Percentiles rank a stretch among this genome's conserved stretches.
Conservation (phyloP, 2,888 invertebrate genomes). For the Drosophila lacicola region DNA sequence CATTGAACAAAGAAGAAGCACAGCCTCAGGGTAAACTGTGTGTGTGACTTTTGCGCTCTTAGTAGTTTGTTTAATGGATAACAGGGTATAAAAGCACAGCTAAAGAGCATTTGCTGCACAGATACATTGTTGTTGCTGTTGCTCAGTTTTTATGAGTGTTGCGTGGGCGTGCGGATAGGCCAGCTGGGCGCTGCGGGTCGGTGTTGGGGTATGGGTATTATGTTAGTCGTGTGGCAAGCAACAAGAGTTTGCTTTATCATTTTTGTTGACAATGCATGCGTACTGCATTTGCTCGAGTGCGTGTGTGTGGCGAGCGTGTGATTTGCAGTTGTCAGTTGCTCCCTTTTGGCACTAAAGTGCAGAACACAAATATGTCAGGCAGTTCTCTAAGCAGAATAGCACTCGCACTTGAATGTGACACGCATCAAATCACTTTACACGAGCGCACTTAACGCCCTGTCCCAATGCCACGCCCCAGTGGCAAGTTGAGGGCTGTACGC, state of each 20-base stretch:
- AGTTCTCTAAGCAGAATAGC: conserved; percentile 30
- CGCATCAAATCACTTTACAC: conserved; percentile 64
- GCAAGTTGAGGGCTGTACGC: not conserved
- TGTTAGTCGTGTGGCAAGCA: conserved; percentile 9
- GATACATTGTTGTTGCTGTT: conserved; percentile 12
- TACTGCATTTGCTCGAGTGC: conserved; percentile 3
- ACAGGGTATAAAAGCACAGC: conserved; percentile 17
- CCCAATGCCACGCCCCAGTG: not conserved
- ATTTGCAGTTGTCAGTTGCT: conserved; percentile 33
- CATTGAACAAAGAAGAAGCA: too few species aligned
- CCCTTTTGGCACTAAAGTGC: conserved; percentile 38
- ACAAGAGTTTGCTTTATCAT: conserved; percentile 40
- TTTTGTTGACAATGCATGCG: conserved; percentile 46
- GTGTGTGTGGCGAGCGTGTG: conserved; percentile 1
- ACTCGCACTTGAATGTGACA: conserved; percentile 57
- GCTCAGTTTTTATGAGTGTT: not conserved
- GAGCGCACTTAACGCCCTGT: conserved; percentile 53
- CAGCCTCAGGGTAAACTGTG: too few species aligned
- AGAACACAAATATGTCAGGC: conserved; percentile 36
- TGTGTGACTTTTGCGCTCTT: too few species aligned
- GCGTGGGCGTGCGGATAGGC: not conserved
- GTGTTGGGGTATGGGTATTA: not conserved
- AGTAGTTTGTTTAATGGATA: not conserved
- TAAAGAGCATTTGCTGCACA: conserved; percentile 12
- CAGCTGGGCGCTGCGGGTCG: too few species aligned